Conservation (phyloP, 2,113 vertebrate genomes). For the Casuarius casuarius region DNA sequence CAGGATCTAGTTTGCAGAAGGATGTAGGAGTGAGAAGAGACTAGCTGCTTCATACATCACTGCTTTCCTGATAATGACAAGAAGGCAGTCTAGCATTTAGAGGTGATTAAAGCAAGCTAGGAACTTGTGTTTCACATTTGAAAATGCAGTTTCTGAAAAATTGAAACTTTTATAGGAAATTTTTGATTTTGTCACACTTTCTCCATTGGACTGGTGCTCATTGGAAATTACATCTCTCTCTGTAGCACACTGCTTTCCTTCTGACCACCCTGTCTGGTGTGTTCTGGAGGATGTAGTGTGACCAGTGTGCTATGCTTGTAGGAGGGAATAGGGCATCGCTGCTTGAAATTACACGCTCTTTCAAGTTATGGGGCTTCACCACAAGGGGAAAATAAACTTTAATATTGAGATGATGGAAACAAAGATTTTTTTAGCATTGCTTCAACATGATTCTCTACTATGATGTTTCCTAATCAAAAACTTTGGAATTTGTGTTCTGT, state of each 20-base stretch:
- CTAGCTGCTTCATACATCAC: not conserved
- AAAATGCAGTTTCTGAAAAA: not conserved
- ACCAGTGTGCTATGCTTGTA: not conserved
- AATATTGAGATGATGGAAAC: not conserved
- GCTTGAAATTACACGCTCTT: not conserved
- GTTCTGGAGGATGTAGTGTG: not conserved
- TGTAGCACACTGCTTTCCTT: not conserved
- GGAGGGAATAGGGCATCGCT: not conserved
- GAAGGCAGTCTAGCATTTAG: not conserved
- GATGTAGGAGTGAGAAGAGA: not conserved
- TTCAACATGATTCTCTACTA: not conserved
- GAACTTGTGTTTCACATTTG: not conserved
- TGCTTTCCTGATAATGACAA: not conserved
- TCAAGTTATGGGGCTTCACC: not conserved
- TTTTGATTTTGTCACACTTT: not conserved
- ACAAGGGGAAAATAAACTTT: not conserved
- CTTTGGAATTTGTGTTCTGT: not conserved
- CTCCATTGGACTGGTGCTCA: not conserved
- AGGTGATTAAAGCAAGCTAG: not conserved
- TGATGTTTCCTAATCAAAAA: not conserved
- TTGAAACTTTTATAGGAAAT: fast-evolving
- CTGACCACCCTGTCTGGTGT: not conserved
- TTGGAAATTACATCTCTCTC: not conserved
- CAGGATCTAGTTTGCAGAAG: not conserved
- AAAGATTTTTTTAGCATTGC: not conserved